Conservation (phyloP, 2,113 vertebrate species). For the Callithrix jacchus region DNA sequence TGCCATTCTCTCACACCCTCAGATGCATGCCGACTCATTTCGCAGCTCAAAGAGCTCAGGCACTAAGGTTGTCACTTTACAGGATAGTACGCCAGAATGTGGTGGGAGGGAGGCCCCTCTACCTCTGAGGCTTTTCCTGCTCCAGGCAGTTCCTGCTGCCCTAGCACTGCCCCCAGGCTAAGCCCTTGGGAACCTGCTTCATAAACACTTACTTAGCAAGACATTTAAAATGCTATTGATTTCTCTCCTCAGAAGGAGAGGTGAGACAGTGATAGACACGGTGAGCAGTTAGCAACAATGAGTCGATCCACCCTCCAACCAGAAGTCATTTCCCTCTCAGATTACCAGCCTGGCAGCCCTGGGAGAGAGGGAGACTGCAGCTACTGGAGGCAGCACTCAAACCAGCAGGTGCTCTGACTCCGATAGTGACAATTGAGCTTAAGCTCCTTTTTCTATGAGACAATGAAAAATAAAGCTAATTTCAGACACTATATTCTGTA, state of each 20-base stretch:
- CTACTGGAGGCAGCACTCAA: slow-evolving; percentile 20
- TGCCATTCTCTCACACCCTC: neutral
- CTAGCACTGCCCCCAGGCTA: neutral
- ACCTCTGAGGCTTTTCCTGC: neutral
- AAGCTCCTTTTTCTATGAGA: slow-evolving; percentile 49
- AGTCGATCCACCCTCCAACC: neutral
- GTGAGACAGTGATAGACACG: slow-evolving; percentile 49
- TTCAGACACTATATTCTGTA: neutral
- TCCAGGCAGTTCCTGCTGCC: neutral
- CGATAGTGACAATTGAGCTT: slow-evolving; percentile 43
- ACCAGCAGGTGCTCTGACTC: slow-evolving; percentile 59
- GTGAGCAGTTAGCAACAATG: slow-evolving; percentile 50
- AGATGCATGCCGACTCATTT: fast-evolving
- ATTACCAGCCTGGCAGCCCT: slow-evolving; percentile 31
- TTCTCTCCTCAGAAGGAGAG: slow-evolving; percentile 47
- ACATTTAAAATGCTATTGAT: slow-evolving; percentile 63
- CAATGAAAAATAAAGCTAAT: slow-evolving; percentile 46
- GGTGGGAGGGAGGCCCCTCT: neutral
- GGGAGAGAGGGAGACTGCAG: neutral
- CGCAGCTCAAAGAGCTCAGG: neutral
- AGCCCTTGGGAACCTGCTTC: slow-evolving; percentile 41
- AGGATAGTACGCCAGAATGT: neutral
- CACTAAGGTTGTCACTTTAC: neutral
- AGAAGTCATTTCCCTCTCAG: slow-evolving; percentile 56
- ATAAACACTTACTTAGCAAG: slow-evolving; percentile 69